phyloP scores from a whole-genome alignment of 2,113 vertebrate species.

The Vidua chalybeata region DNA sequence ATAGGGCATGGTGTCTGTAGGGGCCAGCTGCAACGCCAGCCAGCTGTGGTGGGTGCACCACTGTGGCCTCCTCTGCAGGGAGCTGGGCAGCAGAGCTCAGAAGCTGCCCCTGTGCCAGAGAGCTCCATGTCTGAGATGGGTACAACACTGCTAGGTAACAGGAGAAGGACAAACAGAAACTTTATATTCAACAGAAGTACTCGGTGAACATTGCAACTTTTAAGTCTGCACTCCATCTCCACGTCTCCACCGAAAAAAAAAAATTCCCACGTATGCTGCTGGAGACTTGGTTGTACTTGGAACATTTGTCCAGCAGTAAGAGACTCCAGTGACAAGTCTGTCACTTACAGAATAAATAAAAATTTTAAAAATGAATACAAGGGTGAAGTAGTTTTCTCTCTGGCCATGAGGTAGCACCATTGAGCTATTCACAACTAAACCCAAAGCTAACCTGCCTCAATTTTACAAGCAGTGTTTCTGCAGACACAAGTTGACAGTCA shows the following conservation, averaged over 20 bases:
- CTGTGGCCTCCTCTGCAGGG: not conserved
- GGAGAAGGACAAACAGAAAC: not conserved
- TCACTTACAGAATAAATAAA: not conserved
- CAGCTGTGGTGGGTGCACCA: not conserved
- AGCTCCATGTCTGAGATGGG: not conserved
- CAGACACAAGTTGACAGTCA: not conserved
- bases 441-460: not conserved
- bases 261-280: not conserved
- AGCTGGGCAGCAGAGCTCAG: not conserved
- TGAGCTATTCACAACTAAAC: not conserved
- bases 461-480: not conserved
- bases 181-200: not conserved
- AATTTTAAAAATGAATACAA: not conserved
- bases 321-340: not conserved
- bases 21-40: not conserved
- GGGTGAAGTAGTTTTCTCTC: not conserved
- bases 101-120: not conserved
- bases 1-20: not conserved
- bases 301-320: not conserved
- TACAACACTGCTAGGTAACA: not conserved
- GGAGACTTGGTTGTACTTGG: not conserved
- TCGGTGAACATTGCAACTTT: not conserved
- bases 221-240: accelerated
- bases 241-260: not conserved
- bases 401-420: constrained; percentile 4